Evolutionary conservation across 2,888 invertebrate genomes (phyloP).

Genomic region (Drosophila pegasa): DNA sequence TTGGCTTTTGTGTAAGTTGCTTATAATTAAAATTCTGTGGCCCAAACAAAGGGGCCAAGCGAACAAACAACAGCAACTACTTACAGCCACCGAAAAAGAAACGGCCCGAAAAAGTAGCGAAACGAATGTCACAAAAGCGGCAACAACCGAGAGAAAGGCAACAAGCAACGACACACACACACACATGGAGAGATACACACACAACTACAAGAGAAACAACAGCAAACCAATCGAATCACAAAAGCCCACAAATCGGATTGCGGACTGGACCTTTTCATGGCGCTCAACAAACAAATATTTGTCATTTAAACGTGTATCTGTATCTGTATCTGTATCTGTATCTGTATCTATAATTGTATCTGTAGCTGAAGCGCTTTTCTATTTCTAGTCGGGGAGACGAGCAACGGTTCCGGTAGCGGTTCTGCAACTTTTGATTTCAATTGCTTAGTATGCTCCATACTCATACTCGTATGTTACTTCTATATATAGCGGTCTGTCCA

Average conservation of each 20-base stretch:
- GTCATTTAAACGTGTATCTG: constrained; percentile 60
- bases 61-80: constrained; percentile 50
- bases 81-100: constrained; percentile 61
- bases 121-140: constrained; percentile 69
- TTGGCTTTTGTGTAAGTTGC: constrained; percentile 78
- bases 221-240: constrained; percentile 67
- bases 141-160: constrained; percentile 68
- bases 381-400: constrained; percentile 22
- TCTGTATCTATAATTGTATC: constrained; percentile 27
- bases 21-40: constrained; percentile 74
- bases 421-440: constrained; percentile 70
- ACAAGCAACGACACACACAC: constrained; percentile 35
- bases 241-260: constrained; percentile 80
- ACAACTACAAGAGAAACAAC: constrained; percentile 38
- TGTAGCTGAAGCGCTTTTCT: constrained; percentile 30
- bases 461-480: constrained; percentile 10
- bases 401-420: constrained; percentile 57
- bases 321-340: constrained; percentile 30
- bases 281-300: constrained; percentile 73
- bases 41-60: constrained; percentile 62
- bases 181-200: constrained; percentile 1
- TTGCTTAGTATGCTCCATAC: constrained; percentile 41
- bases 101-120: constrained; percentile 74
- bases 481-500: constrained; percentile 51
- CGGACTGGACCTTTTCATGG: constrained; percentile 67